Evolutionary conservation across 1,140 invertebrate genomes (phyloP), one percentile per base, ranked within the genome.

Genomic region (Acromyrmex heyeri): DNA sequence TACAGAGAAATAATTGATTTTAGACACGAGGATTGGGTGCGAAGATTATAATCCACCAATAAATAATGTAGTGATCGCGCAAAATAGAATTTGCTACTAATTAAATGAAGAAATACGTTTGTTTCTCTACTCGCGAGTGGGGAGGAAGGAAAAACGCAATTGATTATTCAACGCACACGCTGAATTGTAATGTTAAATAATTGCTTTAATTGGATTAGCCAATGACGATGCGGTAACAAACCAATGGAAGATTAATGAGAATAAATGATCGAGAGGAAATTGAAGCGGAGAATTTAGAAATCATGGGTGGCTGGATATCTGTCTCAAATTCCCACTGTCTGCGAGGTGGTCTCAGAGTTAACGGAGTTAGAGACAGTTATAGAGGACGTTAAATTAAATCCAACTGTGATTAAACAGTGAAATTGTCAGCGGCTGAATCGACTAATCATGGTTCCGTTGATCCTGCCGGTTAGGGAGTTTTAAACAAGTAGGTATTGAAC

Each of bases 221-320:
- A 24, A n/a, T 24, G 79, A 82, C 30, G 78, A 73, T 50, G 55
- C 67, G 38, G 38, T 44, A 70, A 61, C 55, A 30, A 61, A 61
- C 18, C 67, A 62, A 77, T 76, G 72, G 18, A 59, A 53, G 72
- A 77, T 85, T 77, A 85, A 85, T 78, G 59, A 85, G 44, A 38
- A 85, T 65, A 55, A 85, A 85, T 55, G 73, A 85, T 16, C 61
- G 61, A 10, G 59, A 53, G 27, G 14, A 69, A 48, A 57, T 44
- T 21, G 53, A 12, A 30, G 24, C 78, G 67, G 50, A 10, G 30
- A 18, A n/a, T 12, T 50, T 50, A 38, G 55, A 50, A 83, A 73
- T 73, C 79, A 73, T 27, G 64, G 3, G 21, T 5, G 50, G 30
- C 30, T 30, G 30, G 30, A 3, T 30, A 30, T 50, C 79, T 14